Evolutionary conservation across 1,140 invertebrate genomes (phyloP), one percentile per base, ranked within the genome.

Genomic region (Eumaeus atala): DNA sequence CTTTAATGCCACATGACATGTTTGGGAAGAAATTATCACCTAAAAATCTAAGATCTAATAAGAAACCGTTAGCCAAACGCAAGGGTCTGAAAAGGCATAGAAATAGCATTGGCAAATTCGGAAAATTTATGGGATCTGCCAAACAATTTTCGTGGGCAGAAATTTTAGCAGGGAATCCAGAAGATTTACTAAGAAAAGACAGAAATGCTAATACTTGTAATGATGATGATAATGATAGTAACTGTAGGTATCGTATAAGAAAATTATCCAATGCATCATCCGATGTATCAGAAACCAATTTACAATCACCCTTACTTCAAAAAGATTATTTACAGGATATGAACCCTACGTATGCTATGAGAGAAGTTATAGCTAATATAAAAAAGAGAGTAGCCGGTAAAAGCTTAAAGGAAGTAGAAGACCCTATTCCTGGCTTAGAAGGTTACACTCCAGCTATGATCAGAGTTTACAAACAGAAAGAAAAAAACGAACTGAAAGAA

Each of bases 301-400:
- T 70, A 11, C 84, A 84, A 35, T 84, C 86, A 3, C 75, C 77
- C 4, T 54, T 88, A 51, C 54, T 84, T 48, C 77, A 87, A 49
- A 84, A 76, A 71, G 86, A 88, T 62, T 88, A 85, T 49, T 64
- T 90, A 47, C 65, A 82, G 58, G 62, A 70, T 10, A 55, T 88
- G 37, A 90, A 90, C 69, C 89, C 88, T 3, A 91, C 90, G 21
- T 87, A 89, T 47, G 88, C 89, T 18, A 91, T 91, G 90, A 77
- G 88, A 49, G 87, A 90, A 70, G 88, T 91, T 5, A 71, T 87
- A 47, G 80, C 86, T 18, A 88, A 80, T 55, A 88, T 86, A 51
- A 84, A 77, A 50, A 81, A 78, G 16, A 86, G 75, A 73, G 55
- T 75, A 35, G 42, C 66, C 5, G 67, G 74, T 3, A 87, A 87